phyloP scores from a whole-genome alignment of 2,113 vertebrate genomes.

The Pantherophis guttatus region DNA sequence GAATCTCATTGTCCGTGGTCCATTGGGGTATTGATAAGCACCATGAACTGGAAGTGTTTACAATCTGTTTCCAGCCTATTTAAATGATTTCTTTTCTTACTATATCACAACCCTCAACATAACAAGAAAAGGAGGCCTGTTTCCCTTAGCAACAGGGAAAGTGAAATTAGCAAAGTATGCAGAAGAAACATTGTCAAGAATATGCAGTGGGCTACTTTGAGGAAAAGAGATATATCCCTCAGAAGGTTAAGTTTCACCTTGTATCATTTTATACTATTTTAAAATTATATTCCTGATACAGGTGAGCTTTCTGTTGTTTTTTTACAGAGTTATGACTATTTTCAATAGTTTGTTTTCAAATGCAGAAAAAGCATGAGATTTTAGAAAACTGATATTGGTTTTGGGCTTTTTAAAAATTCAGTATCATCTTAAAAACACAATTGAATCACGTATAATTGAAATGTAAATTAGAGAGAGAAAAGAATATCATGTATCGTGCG shows the following conservation, averaged over 20 bases:
- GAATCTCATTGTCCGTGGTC: background rate
- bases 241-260: background rate
- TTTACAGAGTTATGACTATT: background rate
- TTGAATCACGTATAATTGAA: background rate
- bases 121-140: background rate
- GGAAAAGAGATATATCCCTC: background rate
- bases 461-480: background rate
- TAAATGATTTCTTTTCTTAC: background rate
- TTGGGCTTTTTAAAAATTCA: background rate
- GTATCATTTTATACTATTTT: background rate
- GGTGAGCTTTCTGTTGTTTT: background rate
- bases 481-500: background rate
- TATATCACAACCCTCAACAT: background rate
- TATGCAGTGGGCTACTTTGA: background rate
- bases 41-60: background rate
- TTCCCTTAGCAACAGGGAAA: background rate
- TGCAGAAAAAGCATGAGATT: background rate
- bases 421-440: background rate
- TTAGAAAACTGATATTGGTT: background rate
- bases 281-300: background rate
- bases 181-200: background rate
- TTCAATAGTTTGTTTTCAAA: background rate
- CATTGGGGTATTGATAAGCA: background rate
- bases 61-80: background rate
- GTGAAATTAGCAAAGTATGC: background rate